phyloP scores from a whole-genome alignment of 2,888 invertebrate genomes.

The Drosophila mercatorum region DNA sequence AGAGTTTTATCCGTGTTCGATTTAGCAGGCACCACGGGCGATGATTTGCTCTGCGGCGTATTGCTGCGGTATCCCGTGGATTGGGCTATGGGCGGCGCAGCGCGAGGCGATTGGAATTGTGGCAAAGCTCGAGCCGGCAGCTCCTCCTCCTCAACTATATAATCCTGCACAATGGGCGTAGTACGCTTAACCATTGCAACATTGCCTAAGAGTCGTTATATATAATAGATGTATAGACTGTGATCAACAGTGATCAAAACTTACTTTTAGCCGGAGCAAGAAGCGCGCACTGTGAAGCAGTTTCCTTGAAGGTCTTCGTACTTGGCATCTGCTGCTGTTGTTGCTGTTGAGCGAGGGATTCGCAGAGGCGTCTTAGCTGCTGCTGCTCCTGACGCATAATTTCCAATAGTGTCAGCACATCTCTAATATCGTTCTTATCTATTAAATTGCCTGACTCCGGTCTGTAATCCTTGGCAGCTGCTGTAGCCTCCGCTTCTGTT shows the following conservation, averaged over 20 bases:
- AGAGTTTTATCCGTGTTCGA: slow-evolving; percentile 80
- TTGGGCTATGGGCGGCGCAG: slow-evolving; percentile 68
- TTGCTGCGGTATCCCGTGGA: slow-evolving; percentile 75
- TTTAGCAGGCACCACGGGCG: slow-evolving; percentile 57
- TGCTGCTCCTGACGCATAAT: slow-evolving; percentile 75
- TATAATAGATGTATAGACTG: not conserved
- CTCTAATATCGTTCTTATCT: slow-evolving; percentile 71
- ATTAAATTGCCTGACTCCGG: slow-evolving; percentile 54
- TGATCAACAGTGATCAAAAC: not conserved
- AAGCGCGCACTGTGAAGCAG: slow-evolving; percentile 57
- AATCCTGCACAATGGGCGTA: slow-evolving; percentile 58
- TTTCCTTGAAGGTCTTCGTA: slow-evolving; percentile 43
- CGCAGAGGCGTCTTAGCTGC: slow-evolving; percentile 64
- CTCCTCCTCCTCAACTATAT: slow-evolving; percentile 65
- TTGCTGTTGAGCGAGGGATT: slow-evolving; percentile 47
- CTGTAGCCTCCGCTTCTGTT: slow-evolving; percentile 65
- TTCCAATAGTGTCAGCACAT: slow-evolving; percentile 59
- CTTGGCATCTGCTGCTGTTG: slow-evolving; percentile 22
- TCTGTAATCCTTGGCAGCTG: slow-evolving; percentile 12
- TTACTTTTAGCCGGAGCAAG: slow-evolving; percentile 41
- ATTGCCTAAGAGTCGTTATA: slow-evolving; percentile 24
- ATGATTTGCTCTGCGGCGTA: slow-evolving; percentile 57
- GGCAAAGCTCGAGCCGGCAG: slow-evolving; percentile 28
- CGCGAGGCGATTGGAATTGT: slow-evolving; percentile 60
- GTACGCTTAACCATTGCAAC: slow-evolving; percentile 38